Base-by-base conservation (phyloP, 2,888 invertebrate species). In the Heliconius cydno region DNA sequence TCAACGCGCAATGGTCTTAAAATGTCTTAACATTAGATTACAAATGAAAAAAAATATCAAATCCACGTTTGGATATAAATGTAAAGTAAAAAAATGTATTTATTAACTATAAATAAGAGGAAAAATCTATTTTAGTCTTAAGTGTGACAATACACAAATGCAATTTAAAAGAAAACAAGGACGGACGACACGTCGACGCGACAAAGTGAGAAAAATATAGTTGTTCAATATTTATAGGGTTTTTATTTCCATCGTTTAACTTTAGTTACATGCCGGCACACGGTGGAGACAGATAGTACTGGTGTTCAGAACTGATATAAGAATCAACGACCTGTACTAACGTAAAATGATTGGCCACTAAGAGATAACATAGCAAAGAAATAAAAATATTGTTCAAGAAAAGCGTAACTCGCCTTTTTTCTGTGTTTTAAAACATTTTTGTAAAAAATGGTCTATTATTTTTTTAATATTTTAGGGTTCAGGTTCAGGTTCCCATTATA, bases 191-290 rank as follows among this genome's bases (percentile, higher is more conserved):
- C 86, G 88, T 86, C 86, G 88, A 86, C 84, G 88, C 93, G 92
- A 94, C 94, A 93, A 94, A 94, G 94, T 94, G 93, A 93, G 94
- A 94, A 94, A 94, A 93, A 94, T 94, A 94, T 93, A 90, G 91
- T 93, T 90, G 92, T 92, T 94, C 92, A 94, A 94, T 94, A 94
- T 94, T 94, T 94, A 94, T 94, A 92, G 92, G 90, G 92, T 90
- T 94, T 93, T 93, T 94, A 93, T 94, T 92, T 93, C 90, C 91
- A 91, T 93, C 92, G 92, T 92, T 94, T 93, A 93, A 92, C 88
- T 88, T 89, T 89, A 90, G 88, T 90, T 90, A 90, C 92, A 91
- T 90, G 90, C 89, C 87, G 87, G 84, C 86, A 86, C 83, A 85
- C 89, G 88, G 90, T 89, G 79, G 78, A 78, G 90, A 89, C 87